Base-by-base conservation (phyloP, 2,113 vertebrate species). In the Anoura caudifer region DNA sequence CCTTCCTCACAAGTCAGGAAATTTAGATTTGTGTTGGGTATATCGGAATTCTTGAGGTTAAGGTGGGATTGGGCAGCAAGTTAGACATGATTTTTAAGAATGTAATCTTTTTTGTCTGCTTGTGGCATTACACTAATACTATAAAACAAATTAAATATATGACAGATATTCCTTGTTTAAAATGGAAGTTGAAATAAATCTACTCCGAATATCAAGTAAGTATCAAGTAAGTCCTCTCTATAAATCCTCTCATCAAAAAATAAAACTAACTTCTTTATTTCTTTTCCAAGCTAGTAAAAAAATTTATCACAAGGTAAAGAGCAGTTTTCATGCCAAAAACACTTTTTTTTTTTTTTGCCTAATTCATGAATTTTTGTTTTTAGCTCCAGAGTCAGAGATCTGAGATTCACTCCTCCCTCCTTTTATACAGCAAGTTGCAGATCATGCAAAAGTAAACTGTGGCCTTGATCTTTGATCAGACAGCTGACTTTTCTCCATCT, bases 81-180 rank as follows among this genome's bases (percentile, higher is more conserved):
- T 96, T 69, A 81, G 82, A 81, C 91, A 80, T 16, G 52, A 96
- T 83, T 87, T 61, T 86, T 84, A 87, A 87, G n/a, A 85, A 81
- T 45, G n/a, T 87, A 96, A 95, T 96, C n/a, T 33, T 92, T 94
- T 97, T 91, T 88, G 75, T 95, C 79, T 94, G 65, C 80, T 75
- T 65, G 61, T 83, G 96, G 45, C 70, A 73, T 67, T 28, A 65
- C 38, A 56, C 36, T 92, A 84, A 94, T 91, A 73, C 70, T 72
- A n/a, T 61, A 65, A 93, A 90, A 93, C 69, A 72, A 79, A 17
- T 89, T 83, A 93, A 96, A 69, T 75, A 95, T 13, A 91, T 65
- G 91, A 93, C 73, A 94, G 73, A 82, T 96, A 93, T 56, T 79
- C 86, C 73, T 22, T 28, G 75, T 88, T 95, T 54, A 41, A 95